phyloP scores from a whole-genome alignment of 2,888 invertebrate genomes.

The Acronicta alni region DNA sequence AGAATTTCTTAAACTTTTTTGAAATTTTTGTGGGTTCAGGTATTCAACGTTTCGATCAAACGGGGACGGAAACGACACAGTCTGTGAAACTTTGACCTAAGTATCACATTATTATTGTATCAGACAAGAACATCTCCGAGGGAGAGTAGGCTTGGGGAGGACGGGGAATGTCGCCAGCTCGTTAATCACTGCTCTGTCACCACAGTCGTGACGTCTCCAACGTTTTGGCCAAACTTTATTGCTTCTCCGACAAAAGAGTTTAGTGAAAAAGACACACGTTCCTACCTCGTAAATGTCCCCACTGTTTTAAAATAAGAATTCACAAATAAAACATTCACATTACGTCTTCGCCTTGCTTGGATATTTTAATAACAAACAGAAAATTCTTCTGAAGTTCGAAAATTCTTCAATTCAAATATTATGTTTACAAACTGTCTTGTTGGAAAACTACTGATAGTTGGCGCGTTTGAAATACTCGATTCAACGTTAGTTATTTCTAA shows the following conservation, averaged over 20 bases:
- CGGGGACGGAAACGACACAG: slow-evolving; percentile 7
- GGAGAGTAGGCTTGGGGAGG: slow-evolving; percentile 44
- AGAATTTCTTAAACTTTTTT: too few relatives aligned
- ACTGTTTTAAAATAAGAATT: slow-evolving; percentile 72
- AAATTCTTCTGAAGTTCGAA: slow-evolving; percentile 43
- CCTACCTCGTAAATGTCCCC: slow-evolving; percentile 71
- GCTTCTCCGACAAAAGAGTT: slow-evolving; percentile 71
- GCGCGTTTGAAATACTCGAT: slow-evolving; percentile 51
- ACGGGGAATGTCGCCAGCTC: slow-evolving; percentile 70
- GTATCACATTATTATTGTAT: slow-evolving; percentile 48
- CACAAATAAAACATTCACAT: slow-evolving; percentile 61
- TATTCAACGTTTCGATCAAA: too few relatives aligned
- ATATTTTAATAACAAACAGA: slow-evolving; percentile 48
- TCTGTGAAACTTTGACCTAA: slow-evolving; percentile 20
- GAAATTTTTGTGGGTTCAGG: too few relatives aligned
- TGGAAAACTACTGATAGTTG: slow-evolving; percentile 43
- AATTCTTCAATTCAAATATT: slow-evolving; percentile 36
- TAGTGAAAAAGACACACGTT: slow-evolving; percentile 71
- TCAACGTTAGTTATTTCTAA: slow-evolving; percentile 56
- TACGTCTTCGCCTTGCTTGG: slow-evolving; percentile 40
- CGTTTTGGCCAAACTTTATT: slow-evolving; percentile 75
- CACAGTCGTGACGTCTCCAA: slow-evolving; percentile 74
- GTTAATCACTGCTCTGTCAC: slow-evolving; percentile 81
- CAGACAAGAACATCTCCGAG: slow-evolving; percentile 32
- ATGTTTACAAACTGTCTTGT: slow-evolving; percentile 48